phyloP scores from a whole-genome alignment of 2,113 vertebrate species.

The Apteryx owenii region DNA sequence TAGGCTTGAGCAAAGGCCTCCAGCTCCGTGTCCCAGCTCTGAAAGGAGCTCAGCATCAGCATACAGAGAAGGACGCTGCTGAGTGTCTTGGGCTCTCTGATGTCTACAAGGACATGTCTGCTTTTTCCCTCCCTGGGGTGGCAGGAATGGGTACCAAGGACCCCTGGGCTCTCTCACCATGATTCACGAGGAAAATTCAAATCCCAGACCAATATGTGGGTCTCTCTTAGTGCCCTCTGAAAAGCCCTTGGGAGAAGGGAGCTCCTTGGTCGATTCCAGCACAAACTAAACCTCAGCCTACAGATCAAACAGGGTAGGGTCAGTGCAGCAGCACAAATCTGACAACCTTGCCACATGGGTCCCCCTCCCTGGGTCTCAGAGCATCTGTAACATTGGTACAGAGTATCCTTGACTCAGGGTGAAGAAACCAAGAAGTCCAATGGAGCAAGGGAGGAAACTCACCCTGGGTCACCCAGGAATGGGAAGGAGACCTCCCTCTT shows the following conservation, averaged over 20 bases:
- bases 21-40: constrained; percentile 79
- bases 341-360: not conserved
- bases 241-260: not conserved
- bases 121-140: not conserved
- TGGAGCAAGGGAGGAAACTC: not conserved
- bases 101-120: accelerated
- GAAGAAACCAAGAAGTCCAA: accelerated
- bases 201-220: not conserved
- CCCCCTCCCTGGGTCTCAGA: not conserved
- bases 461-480: accelerated
- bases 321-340: accelerated
- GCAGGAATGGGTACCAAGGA: not conserved
- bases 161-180: not conserved
- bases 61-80: not conserved
- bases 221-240: not conserved
- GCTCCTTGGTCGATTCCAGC: not conserved
- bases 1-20: constrained; percentile 79
- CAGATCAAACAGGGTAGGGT: not conserved
- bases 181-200: not conserved
- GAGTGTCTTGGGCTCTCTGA: not conserved
- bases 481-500: not conserved
- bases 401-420: accelerated
- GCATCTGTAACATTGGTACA: not conserved
- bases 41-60: not conserved
- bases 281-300: not conserved